These are phyloP conservation scores for Onychorhynchus coronatus DNA, from an alignment of 2,113 vertebrate genomes.

Conservation along the genomic window DNA sequence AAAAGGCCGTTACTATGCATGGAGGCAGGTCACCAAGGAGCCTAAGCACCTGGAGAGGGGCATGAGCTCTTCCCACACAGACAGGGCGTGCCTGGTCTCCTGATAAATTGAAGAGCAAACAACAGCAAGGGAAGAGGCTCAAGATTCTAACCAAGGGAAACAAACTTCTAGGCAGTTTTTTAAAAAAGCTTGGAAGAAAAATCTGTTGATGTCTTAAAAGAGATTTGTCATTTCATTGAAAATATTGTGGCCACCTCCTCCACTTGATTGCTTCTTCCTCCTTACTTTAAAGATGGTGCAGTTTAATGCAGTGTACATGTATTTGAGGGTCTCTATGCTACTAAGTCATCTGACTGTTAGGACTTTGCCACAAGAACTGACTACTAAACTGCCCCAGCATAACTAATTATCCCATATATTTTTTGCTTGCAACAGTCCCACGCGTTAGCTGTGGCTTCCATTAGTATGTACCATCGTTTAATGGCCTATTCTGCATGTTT, in stretches of 20 bases:
- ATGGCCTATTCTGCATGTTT: background rate
- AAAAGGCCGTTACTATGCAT: background rate
- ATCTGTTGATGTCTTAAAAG: background rate
- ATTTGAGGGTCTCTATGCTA: background rate
- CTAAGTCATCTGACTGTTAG: background rate
- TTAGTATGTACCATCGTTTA: background rate
- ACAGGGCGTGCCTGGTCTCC: background rate
- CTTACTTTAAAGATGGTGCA: background rate
- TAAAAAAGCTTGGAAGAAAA: background rate
- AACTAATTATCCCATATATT: background rate
- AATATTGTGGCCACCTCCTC: background rate
- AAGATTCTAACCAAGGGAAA: background rate
- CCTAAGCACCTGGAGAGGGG: background rate
- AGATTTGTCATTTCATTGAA: background rate
- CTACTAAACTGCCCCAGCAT: background rate
- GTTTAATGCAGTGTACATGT: rapidly evolving
- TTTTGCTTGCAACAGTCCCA: background rate
- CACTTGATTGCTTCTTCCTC: background rate
- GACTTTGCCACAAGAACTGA: background rate
- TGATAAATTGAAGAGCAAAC: background rate
- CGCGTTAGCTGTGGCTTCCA: background rate
- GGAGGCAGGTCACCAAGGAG: background rate
- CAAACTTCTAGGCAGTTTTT: background rate
- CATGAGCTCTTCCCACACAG: background rate
- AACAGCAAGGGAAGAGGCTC: background rate